Conservation (phyloP, 2,797 vertebrate species). For the Trichosurus vulpecula region DNA sequence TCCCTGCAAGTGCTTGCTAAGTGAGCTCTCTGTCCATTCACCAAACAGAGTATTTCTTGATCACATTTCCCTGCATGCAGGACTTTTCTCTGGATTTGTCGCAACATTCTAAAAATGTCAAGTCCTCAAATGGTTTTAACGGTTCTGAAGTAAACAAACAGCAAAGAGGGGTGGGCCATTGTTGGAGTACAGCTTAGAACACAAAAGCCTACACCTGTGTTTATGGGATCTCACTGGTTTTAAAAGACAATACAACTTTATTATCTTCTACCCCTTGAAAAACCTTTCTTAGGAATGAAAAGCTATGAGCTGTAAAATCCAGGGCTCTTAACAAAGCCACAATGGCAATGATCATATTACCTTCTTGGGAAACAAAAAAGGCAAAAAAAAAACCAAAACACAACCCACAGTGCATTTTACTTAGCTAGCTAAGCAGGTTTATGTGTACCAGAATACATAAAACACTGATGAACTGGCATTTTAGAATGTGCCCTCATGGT, state of each 20-base stretch:
- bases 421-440: background rate
- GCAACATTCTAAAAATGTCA: conserved; percentile 20
- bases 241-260: conserved; percentile 6
- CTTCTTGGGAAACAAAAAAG: background rate
- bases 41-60: conserved; percentile 26
- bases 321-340: background rate
- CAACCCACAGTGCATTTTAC: background rate
- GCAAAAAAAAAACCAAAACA: background rate
- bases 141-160: conserved; percentile 36
- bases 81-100: conserved; percentile 29
- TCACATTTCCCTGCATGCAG: background rate
- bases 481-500: no score
- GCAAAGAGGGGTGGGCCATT: background rate
- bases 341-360: background rate
- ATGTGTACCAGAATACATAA: background rate
- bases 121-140: conserved; percentile 32
- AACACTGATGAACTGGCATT: background rate
- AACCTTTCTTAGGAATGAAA: background rate
- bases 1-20: conserved; percentile 45
- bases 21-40: conserved; percentile 38
- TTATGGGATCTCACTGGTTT: conserved; percentile 21
- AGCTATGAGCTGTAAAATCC: background rate
- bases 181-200: conserved; percentile 35
- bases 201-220: background rate
- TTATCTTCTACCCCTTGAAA: background rate